phyloP scores from a whole-genome alignment of 64 coral and sea anemone genomes.

The Trachythela sp. region DNA sequence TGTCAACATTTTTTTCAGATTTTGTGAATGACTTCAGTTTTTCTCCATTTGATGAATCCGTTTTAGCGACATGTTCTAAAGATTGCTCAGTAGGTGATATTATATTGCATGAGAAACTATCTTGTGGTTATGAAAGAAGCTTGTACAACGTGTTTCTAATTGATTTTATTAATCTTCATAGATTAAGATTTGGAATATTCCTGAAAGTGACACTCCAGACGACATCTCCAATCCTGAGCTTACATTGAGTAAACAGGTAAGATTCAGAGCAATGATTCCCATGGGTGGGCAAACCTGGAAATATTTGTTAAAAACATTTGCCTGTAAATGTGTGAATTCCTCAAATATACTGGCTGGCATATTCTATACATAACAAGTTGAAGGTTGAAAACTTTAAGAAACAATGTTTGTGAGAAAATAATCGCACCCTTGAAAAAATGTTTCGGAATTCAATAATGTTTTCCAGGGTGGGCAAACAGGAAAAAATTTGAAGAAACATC shows the following conservation, averaged over 20 bases:
- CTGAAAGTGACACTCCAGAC: conserved; percentile 50
- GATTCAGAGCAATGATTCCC: conserved; percentile 62
- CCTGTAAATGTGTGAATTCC: no score
- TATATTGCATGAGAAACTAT: background rate
- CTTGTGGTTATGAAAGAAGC: background rate
- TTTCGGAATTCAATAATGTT: no score
- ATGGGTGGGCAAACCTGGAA: no score
- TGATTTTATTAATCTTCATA: conserved; percentile 16
- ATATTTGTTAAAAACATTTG: no score
- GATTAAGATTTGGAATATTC: conserved; percentile 89
- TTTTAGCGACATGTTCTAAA: conserved; percentile 80
- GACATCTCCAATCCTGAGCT: conserved; percentile 45
- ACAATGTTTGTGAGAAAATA: no score
- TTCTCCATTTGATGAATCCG: conserved; percentile 72
- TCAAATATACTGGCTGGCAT: no score
- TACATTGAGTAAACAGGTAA: conserved; percentile 53
- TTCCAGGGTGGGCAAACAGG: no score
- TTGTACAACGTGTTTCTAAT: background rate
- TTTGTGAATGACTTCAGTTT: conserved; percentile 94
- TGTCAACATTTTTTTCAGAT: conserved; percentile 51
- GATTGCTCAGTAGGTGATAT: conserved; percentile 68
- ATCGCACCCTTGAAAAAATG: no score
- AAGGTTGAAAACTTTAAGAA: no score
- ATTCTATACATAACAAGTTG: no score
- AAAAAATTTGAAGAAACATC: no score